Base-by-base conservation (phyloP, 2,888 invertebrate species). In the Pheosia tremula region DNA sequence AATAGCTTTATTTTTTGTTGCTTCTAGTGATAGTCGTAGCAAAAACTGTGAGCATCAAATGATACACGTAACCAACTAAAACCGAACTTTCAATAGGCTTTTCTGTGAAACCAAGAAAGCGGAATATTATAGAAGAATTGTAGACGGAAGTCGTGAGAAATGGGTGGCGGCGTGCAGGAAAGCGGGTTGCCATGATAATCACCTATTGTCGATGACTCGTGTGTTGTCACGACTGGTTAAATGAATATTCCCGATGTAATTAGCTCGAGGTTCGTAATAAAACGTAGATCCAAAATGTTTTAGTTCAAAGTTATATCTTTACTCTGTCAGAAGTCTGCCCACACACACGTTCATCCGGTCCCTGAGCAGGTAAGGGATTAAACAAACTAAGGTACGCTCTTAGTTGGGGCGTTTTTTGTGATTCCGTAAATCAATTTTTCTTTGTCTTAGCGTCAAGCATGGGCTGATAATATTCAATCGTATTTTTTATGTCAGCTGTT, bases 71-170 rank as follows among this genome's bases (percentile, higher is more conserved):
- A 70, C 65, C 56, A 68, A 69, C 72, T 58, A 72, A 68, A 70
- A 66, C 59, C 64, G 54, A 72, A 71, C 69, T 74, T 80, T 78
- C 75, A 79, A 82, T 80, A 69, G 71, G 63, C 69, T 76, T 81
- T 78, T 72, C 79, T 76, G 72, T 72, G 77, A 79, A 82, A 77
- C 78, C 80, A 86, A 83, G 88, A 89, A 89, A 90, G 90, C 87
- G 82, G 85, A 85, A 86, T 86, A 75, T 74, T 74, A 83, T 77
- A 80, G 82, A 84, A 81, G 77, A 72, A 78, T 72, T 68, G 69
- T 69, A 75, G 74, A 78, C 84, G 81, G 84, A 86, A 89, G 88
- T 88, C 91, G 89, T 91, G 91, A 89, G 91, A 91, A 91, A 82
- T 88, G 82, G 89, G 86, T 85, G 83, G 77, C 79, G 70, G 77